Conservation (phyloP, 2,113 vertebrate species). For the Dinomys branickii region DNA sequence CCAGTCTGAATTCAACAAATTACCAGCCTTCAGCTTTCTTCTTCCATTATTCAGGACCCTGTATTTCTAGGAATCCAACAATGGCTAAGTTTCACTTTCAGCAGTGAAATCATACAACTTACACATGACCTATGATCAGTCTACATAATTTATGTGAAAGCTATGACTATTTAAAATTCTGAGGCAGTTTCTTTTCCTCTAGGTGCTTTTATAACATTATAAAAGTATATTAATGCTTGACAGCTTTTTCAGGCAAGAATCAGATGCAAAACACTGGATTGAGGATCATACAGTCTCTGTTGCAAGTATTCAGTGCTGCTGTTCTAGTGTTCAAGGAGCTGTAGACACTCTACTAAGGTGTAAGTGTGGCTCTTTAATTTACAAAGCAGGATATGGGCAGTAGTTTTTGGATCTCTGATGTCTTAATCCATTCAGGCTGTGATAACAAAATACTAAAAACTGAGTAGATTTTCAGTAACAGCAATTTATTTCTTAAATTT, state of each 20-base stretch:
- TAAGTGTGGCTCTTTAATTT: background rate
- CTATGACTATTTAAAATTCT: background rate
- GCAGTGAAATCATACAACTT: background rate
- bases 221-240: background rate
- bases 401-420: background rate
- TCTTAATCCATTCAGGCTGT: background rate
- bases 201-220: slow-evolving; percentile 3
- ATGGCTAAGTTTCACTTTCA: background rate
- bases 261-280: background rate
- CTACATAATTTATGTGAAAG: background rate
- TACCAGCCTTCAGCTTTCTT: background rate
- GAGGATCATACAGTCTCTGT: background rate
- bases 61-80: background rate
- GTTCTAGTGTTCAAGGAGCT: background rate
- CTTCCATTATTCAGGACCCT: background rate
- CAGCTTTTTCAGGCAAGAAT: background rate
- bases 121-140: background rate
- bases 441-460: background rate
- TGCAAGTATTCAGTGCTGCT: background rate
- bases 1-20: background rate
- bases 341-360: background rate
- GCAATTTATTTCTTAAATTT: background rate
- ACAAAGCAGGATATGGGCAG: background rate
- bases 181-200: background rate
- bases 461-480: background rate